phyloP scores from a whole-genome alignment of 2,113 vertebrate genomes.

The Podarcis raffonei region DNA sequence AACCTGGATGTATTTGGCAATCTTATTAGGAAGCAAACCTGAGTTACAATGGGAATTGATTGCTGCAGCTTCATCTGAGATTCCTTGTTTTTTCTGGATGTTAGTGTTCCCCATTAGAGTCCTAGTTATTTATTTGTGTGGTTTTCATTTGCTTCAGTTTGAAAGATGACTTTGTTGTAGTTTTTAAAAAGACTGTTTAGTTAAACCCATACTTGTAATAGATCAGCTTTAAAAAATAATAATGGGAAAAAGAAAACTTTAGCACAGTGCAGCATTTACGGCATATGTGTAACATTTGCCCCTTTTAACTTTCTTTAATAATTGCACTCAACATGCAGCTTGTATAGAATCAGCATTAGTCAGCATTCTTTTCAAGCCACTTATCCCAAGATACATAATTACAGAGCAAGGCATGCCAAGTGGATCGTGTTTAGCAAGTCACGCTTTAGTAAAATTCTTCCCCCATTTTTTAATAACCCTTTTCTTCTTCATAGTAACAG shows the following conservation, averaged over 20 bases:
- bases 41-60: background rate
- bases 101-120: background rate
- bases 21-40: background rate
- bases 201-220: background rate
- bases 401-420: background rate
- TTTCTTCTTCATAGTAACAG: background rate
- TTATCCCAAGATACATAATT: constrained; percentile 20
- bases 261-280: background rate
- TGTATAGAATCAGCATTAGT: background rate
- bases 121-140: background rate
- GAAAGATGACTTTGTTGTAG: constrained; percentile 48
- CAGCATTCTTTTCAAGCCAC: constrained; percentile 6
- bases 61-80: background rate
- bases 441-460: background rate
- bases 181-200: background rate
- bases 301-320: background rate
- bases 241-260: background rate
- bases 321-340: background rate
- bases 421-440: background rate
- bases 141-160: constrained; percentile 37
- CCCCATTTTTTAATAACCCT: constrained; percentile 13
- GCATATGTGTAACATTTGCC: background rate
- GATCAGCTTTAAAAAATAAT: background rate
- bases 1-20: background rate
- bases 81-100: background rate